Evolutionary conservation across 2,113 vertebrate genomes (phyloP).

Genomic region (Calypte anna): DNA sequence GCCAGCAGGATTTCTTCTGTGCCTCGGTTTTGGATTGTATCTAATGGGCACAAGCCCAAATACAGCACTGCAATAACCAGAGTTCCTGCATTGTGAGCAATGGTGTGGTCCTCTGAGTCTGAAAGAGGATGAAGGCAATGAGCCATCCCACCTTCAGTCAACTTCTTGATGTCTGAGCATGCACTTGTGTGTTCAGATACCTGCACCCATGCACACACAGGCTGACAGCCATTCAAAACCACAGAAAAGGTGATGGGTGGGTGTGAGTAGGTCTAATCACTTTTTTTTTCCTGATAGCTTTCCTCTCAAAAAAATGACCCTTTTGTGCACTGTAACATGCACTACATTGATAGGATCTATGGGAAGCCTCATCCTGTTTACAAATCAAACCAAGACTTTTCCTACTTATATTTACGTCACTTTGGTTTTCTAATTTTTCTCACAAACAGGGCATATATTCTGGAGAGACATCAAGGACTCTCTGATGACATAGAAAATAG

Average conservation of each 20-base stretch:
- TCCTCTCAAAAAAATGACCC: not conserved
- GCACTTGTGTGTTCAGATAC: not conserved
- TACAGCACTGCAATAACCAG: not conserved
- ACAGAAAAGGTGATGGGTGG: rapidly evolving
- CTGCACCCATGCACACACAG: no score
- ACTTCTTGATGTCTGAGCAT: not conserved
- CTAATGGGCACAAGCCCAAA: not conserved
- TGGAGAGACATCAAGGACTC: not conserved
- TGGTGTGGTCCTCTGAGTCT: rapidly evolving
- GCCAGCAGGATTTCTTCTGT: not conserved
- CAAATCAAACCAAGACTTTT: not conserved
- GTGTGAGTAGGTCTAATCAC: not conserved
- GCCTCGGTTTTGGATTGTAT: not conserved
- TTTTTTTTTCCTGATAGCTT: not conserved
- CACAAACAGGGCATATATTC: not conserved
- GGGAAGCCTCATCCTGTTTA: not conserved
- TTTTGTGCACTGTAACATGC: not conserved
- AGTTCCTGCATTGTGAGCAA: not conserved
- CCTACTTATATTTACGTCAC: not conserved
- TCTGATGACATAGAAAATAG: not conserved
- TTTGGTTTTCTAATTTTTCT: not conserved
- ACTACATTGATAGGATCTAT: not conserved
- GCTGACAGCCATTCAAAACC: not conserved
- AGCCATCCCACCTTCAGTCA: not conserved
- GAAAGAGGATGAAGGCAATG: not conserved